phyloP scores from a whole-genome alignment of 2,888 invertebrate genomes.

The Drosophila nigricruria region DNA sequence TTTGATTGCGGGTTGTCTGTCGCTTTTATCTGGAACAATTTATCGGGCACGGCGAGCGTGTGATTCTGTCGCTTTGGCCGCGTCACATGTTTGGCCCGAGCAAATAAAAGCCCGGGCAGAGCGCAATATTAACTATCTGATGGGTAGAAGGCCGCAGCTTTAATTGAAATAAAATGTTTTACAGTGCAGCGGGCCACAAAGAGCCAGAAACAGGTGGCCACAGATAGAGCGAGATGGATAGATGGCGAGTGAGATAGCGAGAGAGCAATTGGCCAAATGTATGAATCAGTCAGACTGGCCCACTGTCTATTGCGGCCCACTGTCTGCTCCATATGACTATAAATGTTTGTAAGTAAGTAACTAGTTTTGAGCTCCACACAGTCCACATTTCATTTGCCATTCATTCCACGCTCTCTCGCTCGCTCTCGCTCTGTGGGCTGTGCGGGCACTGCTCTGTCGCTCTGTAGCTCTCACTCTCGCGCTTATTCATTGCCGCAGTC shows the following conservation, averaged over 20 bases:
- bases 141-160: conserved; percentile 41
- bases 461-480: conserved; percentile 28
- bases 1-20: neutral
- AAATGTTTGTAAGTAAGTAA: conserved; percentile 69
- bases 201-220: conserved; percentile 39
- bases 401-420: conserved; percentile 47
- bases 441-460: conserved; percentile 19
- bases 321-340: conserved; percentile 69
- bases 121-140: conserved; percentile 42
- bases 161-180: conserved; percentile 78
- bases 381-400: conserved; percentile 64
- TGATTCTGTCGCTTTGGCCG: conserved; percentile 18
- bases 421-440: conserved; percentile 13
- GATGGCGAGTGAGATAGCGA: neutral
- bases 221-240: conserved; percentile 1
- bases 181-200: conserved; percentile 29
- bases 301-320: conserved; percentile 49
- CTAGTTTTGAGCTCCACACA: conserved; percentile 57
- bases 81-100: conserved; percentile 59
- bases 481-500: conserved; percentile 65
- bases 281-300: conserved; percentile 49
- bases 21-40: conserved; percentile 58
- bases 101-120: conserved; percentile 56
- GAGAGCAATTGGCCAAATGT: conserved; percentile 34
- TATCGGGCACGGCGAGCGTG: conserved; percentile 42